A percentile compares a stretch with the other conserved stretches of the same genome.
Conservation (phyloP, 2,113 vertebrate species). For the Nymphicus hollandicus region DNA sequence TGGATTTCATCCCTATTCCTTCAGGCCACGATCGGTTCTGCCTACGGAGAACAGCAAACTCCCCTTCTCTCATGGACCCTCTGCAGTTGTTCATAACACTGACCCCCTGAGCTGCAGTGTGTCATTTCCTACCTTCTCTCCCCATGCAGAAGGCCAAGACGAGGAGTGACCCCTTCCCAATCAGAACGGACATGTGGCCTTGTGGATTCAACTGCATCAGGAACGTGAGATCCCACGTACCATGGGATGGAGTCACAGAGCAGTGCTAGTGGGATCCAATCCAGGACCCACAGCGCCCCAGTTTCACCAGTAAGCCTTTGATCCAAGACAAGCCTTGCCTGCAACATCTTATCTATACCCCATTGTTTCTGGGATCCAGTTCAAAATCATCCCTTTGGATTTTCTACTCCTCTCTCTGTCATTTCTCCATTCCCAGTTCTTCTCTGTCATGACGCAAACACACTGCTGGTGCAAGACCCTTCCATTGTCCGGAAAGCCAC, state of each 20-base stretch:
- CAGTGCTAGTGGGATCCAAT: neutral
- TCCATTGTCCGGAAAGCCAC: neutral
- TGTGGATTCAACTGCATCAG: neutral
- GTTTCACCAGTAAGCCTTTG: neutral
- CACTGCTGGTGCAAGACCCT: neutral
- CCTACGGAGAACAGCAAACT: neutral
- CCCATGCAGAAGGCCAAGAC: neutral
- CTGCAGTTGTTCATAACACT: neutral
- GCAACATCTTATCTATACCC: neutral
- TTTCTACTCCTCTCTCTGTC: neutral
- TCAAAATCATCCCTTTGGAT: neutral
- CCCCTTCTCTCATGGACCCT: neutral
- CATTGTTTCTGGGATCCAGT: neutral
- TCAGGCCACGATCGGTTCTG: neutral
- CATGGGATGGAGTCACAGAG: neutral
- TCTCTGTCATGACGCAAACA: neutral
- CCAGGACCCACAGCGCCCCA: neutral
- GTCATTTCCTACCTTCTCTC: neutral
- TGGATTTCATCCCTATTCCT: neutral
- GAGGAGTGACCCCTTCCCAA: rapidly evolving
- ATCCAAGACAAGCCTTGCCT: neutral
- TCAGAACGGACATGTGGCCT: rapidly evolving
- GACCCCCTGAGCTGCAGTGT: neutral
- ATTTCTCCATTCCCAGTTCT: neutral
- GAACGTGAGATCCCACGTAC: neutral